phyloP scores from a whole-genome alignment of 2,113 vertebrate species.

The Cichladusa arquata region DNA sequence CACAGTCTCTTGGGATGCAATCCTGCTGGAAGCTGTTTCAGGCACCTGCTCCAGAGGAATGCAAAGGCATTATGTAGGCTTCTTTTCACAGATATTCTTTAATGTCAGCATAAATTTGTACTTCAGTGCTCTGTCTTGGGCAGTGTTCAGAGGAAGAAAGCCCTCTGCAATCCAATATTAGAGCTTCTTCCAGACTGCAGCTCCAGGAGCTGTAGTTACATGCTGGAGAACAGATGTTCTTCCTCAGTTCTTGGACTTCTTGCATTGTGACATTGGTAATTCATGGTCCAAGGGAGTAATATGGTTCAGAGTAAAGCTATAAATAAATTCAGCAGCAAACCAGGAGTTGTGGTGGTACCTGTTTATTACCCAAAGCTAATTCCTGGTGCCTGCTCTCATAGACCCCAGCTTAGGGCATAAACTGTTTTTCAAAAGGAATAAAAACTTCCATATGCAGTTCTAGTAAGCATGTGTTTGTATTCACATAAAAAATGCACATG shows the following conservation, averaged over 20 bases:
- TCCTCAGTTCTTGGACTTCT: background rate
- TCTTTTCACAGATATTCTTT: background rate
- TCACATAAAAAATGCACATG: background rate
- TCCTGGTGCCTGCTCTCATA: background rate
- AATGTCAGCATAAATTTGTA: background rate
- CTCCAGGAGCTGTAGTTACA: background rate
- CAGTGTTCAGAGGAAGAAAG: background rate
- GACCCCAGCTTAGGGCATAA: background rate
- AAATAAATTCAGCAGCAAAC: background rate
- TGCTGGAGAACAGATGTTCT: background rate
- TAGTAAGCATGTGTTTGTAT: background rate
- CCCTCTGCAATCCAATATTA: background rate
- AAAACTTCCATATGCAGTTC: background rate
- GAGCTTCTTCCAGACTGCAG: background rate
- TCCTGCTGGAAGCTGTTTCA: background rate
- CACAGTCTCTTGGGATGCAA: background rate
- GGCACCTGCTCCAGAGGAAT: background rate
- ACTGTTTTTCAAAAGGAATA: background rate
- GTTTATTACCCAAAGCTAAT: background rate
- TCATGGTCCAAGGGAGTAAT: background rate
- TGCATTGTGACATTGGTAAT: background rate
- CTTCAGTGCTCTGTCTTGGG: background rate
- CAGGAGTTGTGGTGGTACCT: background rate
- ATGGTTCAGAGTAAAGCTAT: background rate
- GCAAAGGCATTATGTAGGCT: background rate